Percentiles rank a stretch among this genome's conserved stretches.
Evolutionary conservation across 2,888 invertebrate species (phyloP).

Genomic region (Pristionchus arcanus): DNA sequence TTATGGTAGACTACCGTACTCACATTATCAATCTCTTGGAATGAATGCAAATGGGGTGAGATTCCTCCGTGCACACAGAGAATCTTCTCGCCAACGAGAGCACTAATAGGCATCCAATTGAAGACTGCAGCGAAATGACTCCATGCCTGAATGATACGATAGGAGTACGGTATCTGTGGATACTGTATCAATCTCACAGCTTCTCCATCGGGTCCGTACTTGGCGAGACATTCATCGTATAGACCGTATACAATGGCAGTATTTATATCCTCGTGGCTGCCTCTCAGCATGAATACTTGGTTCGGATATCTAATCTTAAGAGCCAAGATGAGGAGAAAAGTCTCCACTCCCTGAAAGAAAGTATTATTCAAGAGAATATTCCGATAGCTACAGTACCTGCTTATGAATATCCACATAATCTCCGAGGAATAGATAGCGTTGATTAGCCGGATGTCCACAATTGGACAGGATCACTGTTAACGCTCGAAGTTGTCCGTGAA

Average conservation of each 20-base stretch:
- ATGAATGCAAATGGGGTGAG: constrained; percentile 65
- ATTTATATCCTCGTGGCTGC: constrained; percentile 75
- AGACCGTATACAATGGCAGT: constrained; percentile 73
- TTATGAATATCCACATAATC: constrained; percentile 66
- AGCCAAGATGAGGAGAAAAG: constrained; percentile 58
- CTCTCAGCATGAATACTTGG: constrained; percentile 61
- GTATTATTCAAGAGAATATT: background rate
- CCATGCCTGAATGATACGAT: constrained; percentile 62
- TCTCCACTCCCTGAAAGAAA: constrained; percentile 59
- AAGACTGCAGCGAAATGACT: constrained; percentile 69
- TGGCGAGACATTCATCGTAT: constrained; percentile 71
- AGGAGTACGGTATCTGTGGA: background rate
- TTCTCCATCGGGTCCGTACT: constrained; percentile 60
- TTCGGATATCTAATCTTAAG: constrained; percentile 68
- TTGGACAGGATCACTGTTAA: too few relatives aligned
- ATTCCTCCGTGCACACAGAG: constrained; percentile 75
- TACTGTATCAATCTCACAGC: constrained; percentile 52
- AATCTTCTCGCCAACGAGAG: constrained; percentile 65
- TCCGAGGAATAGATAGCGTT: constrained; percentile 56
- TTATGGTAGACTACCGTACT: background rate
- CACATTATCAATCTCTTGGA: constrained; percentile 66
- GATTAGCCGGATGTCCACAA: too few relatives aligned
- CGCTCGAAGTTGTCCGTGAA: too few relatives aligned
- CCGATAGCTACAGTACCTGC: constrained; percentile 44
- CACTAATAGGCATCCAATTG: constrained; percentile 72